Conservation (phyloP, 2,797 vertebrate species). For the Natrix natrix region DNA sequence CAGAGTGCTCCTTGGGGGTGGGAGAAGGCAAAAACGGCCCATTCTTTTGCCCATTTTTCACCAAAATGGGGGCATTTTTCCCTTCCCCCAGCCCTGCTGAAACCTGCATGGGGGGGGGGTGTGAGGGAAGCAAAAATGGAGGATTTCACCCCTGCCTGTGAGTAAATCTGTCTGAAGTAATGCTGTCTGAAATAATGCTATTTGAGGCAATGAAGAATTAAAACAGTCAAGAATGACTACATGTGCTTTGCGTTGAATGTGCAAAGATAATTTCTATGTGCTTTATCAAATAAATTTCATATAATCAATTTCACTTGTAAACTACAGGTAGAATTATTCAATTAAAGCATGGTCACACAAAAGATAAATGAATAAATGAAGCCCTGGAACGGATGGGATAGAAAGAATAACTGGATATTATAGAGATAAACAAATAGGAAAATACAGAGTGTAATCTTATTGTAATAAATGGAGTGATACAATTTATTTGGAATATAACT, state of each 20-base stretch:
- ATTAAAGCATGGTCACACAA: neutral
- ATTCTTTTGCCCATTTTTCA: no score
- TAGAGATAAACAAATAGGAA: neutral
- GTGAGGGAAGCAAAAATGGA: no score
- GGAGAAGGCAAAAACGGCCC: no score
- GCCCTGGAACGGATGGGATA: neutral
- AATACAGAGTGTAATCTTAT: neutral
- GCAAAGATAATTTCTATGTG: neutral
- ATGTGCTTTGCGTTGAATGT: neutral
- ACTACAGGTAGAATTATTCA: neutral
- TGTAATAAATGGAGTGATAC: neutral
- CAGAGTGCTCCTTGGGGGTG: no score
- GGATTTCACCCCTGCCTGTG: neutral
- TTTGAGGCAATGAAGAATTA: neutral
- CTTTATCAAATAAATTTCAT: neutral
- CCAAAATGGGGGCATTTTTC: no score
- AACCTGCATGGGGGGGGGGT: no score
- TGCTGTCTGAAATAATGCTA: neutral
- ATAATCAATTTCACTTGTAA: neutral
- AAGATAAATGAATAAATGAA: neutral
- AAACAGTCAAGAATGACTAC: neutral
- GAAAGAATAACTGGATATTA: neutral
- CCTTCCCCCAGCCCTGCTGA: no score
- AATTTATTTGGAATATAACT: neutral
- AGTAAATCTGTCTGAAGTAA: neutral